phyloP scores from a whole-genome alignment of 2,113 vertebrate species.

The Mastomys natalensis region DNA sequence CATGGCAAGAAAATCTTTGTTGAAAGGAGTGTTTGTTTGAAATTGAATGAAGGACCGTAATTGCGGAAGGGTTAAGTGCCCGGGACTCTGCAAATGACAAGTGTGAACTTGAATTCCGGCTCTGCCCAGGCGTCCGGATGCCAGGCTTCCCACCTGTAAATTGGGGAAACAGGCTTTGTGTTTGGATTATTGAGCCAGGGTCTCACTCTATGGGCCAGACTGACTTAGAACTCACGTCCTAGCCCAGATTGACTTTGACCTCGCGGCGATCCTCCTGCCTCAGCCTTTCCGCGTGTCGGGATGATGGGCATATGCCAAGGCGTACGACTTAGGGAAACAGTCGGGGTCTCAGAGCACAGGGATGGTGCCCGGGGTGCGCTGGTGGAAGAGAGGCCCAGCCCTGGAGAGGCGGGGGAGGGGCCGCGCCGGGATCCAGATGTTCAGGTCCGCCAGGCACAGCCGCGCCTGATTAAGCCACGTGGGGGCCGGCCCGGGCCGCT shows the following conservation, averaged over 20 bases:
- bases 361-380: background rate
- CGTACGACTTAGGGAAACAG: background rate
- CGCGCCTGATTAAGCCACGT: slow-evolving; percentile 83
- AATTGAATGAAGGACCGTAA: slow-evolving; percentile 12
- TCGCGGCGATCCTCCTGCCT: background rate
- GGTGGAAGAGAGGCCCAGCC: slow-evolving; percentile 38
- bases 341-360: background rate
- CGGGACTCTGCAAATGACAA: background rate
- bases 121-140: background rate
- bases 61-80: background rate
- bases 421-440: slow-evolving; percentile 79
- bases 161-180: background rate
- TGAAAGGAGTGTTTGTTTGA: slow-evolving; percentile 40
- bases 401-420: slow-evolving; percentile 66
- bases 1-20: background rate
- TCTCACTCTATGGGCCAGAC: background rate
- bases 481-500: slow-evolving; percentile 71
- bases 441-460: slow-evolving; percentile 79
- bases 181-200: background rate
- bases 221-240: background rate
- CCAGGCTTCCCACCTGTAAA: slow-evolving; percentile 27
- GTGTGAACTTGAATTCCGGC: slow-evolving; percentile 56
- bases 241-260: background rate
- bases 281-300: background rate
- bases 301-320: background rate